A percentile compares a stretch with the other conserved stretches of the same genome.
phyloP scores from a whole-genome alignment of 1,140 invertebrate species.

The Pseudoatta argentina region DNA sequence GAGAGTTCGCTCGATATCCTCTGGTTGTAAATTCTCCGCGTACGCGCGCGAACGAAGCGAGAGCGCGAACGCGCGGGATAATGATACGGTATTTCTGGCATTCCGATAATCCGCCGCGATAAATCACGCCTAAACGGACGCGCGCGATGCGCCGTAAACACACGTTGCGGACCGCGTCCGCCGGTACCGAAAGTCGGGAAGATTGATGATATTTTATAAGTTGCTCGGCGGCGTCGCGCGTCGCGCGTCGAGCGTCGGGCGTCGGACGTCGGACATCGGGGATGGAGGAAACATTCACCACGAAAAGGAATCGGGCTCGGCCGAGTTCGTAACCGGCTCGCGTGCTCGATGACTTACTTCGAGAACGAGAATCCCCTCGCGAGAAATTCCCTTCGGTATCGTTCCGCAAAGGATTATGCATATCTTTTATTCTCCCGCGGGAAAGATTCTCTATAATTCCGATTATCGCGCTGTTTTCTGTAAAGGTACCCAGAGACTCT shows the following conservation, averaged over 20 bases:
- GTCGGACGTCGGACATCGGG: conserved; percentile 18
- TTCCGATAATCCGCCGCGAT: conserved; percentile 85
- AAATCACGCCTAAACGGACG: conserved; percentile 85
- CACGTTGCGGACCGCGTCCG: conserved; percentile 78
- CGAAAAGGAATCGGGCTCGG: neutral
- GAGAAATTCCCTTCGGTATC: neutral
- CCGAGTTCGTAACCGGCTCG: neutral
- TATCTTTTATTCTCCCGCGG: neutral
- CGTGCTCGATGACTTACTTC: conserved; percentile 45
- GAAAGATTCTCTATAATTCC: neutral
- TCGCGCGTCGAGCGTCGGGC: no score
- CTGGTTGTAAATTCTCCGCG: conserved; percentile 69
- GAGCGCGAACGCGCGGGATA: conserved; percentile 79
- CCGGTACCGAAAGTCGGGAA: conserved; percentile 60
- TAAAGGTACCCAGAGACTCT: neutral
- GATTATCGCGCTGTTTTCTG: neutral
- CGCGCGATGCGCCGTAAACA: conserved; percentile 84
- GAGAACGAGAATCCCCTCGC: conserved; percentile 11
- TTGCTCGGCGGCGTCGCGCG: conserved; percentile 67
- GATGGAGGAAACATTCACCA: conserved; percentile 3
- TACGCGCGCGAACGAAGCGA: conserved; percentile 60
- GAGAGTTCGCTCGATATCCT: conserved; percentile 41
- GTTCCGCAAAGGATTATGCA: neutral
- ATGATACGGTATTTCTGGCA: conserved; percentile 86
- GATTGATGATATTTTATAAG: conserved; percentile 84